Evolutionary conservation across 2,888 invertebrate species (phyloP).

Genomic region (Drosophila dives): DNA sequence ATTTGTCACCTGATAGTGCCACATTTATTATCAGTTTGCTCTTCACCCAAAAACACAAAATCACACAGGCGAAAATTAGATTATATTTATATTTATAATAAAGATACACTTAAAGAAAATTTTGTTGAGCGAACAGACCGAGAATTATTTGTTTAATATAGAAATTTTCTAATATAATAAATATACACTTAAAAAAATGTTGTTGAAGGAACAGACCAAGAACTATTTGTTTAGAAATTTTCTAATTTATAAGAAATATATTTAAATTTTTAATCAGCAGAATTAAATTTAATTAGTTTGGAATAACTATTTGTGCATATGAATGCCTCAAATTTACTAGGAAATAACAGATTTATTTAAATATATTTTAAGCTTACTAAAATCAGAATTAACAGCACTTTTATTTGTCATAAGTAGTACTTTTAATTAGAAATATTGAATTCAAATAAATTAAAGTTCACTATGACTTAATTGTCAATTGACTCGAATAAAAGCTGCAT

Average conservation of each 20-base stretch:
- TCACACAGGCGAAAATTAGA: neutral
- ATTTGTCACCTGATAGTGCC: conserved; percentile 42
- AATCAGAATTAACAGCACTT: no score
- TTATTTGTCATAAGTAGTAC: no score
- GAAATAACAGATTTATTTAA: no score
- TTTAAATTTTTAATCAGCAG: neutral
- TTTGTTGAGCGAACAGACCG: neutral
- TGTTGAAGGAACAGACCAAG: neutral
- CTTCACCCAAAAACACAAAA: conserved; percentile 20
- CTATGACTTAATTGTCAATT: neutral
- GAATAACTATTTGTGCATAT: no score
- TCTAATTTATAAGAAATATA: neutral
- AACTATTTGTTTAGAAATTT: neutral
- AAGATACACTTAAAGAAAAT: neutral
- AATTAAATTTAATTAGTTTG: no score
- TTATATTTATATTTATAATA: neutral
- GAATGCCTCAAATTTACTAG: neutral
- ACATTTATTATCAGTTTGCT: conserved; percentile 27
- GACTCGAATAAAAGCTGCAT: neutral
- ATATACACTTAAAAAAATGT: neutral
- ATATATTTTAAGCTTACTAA: no score
- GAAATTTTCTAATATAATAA: neutral
- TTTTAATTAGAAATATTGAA: no score
- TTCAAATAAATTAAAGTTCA: neutral
- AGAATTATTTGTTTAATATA: neutral